Percentiles rank a stretch among this genome's conserved stretches.
Conservation (phyloP, 2,797 vertebrate genomes). For the Merluccius polli region DNA sequence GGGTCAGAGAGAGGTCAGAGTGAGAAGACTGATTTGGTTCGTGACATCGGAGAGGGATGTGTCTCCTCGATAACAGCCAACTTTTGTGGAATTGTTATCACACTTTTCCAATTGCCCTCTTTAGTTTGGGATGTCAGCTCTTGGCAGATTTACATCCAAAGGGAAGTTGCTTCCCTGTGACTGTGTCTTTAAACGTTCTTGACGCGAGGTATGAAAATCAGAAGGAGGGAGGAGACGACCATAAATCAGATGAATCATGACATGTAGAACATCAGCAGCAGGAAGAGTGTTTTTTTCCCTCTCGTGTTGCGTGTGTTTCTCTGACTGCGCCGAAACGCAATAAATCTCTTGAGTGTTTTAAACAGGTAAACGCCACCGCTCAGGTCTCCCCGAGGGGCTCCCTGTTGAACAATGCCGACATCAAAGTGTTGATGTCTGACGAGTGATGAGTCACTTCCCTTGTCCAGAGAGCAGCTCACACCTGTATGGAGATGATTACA, state of each 20-base stretch:
- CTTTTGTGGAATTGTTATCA: conserved; percentile 55
- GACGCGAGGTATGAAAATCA: conserved; percentile 65
- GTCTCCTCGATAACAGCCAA: conserved; percentile 60
- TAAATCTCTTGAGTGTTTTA: conserved; percentile 74
- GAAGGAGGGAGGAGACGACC: conserved; percentile 54
- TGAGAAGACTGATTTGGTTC: conserved; percentile 26
- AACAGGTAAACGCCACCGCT: conserved; percentile 62
- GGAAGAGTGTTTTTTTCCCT: conserved; percentile 44
- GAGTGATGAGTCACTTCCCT: conserved; percentile 84
- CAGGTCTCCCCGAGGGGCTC: conserved; percentile 66
- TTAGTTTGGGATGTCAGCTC: conserved; percentile 51
- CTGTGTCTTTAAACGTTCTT: conserved; percentile 66
- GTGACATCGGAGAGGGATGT: conserved; percentile 54
- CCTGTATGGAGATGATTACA: conserved; percentile 95
- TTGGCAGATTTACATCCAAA: conserved; percentile 58
- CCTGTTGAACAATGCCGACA: conserved; percentile 67
- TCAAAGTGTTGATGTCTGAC: conserved; percentile 80
- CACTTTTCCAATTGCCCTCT: conserved; percentile 60
- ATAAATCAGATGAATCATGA: conserved; percentile 74
- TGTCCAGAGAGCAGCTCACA: conserved; percentile 83
- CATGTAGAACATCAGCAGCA: conserved; percentile 63
- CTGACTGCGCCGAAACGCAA: conserved; percentile 60
- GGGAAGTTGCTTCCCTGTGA: conserved; percentile 69
- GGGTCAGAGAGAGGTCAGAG: conserved; percentile 37
- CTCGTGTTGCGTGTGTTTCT: conserved; percentile 36